Evolutionary conservation across 2,113 vertebrate species (phyloP), one percentile per base, ranked within the genome.

Genomic region (Barnardius zonarius): DNA sequence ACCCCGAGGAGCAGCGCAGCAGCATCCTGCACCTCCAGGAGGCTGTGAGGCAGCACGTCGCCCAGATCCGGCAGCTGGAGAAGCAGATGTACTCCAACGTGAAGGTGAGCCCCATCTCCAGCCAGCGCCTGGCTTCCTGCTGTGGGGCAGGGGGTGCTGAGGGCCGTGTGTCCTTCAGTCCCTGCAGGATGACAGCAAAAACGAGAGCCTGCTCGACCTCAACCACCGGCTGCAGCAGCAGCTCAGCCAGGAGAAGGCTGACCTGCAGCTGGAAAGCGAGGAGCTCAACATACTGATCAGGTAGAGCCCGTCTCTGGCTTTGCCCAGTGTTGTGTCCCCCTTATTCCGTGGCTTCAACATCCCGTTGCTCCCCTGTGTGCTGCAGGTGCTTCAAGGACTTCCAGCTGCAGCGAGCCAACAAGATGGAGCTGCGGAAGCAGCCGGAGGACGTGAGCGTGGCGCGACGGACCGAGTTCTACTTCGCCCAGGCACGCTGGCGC

Each of bases 271-370:
- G 96, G 99, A 99, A 97, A 99, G 99, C 0, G 99, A 99, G 96
- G 99, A 99, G 95, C 98, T 99, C 74, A 99, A 99, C 97, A 99
- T 99, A 51, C 98, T 99, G 49, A 99, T 99, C 97, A 99, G 99
- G 99, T 99, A 72, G 33, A 57, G 33, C 6, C 24, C 8, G 35
- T 63, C 64, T 64, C 73, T 85, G 84, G 73, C 49, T 57, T 35
- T 95, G 31, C 13, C 39, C 15, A 59, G 14, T 1, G 0, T 1
- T 28, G 35, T 20, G 8, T 46, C 43, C 51, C 41, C 17, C n/a
- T 31, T 63, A 5, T 13, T 44, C 23, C 23, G 19, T n/a, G n/a
- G 6, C 23, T 90, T 30, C 61, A 39, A 6, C 23, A 9, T 63
- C 62, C 30, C 75, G 28, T 16, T 6, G 1, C 35, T 79, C 15